Evolutionary conservation across 2,113 vertebrate species (phyloP).

Genomic region (Apteryx mantelli): DNA sequence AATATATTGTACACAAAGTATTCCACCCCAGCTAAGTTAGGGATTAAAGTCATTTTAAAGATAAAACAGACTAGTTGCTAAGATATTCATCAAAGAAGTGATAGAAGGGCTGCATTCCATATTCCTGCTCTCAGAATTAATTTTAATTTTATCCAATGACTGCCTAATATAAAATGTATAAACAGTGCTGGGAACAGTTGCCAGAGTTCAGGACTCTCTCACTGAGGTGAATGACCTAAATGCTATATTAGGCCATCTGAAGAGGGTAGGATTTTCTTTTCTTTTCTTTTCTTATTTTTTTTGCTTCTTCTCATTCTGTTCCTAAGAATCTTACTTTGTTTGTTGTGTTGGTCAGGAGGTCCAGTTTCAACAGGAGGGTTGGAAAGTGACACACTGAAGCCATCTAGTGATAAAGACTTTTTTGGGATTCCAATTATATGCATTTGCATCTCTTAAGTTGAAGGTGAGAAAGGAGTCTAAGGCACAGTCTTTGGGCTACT

Average conservation of each 20-base stretch:
- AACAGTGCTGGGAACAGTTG: neutral
- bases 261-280: rapidly evolving
- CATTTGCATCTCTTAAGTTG: neutral
- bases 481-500: neutral
- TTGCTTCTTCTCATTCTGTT: neutral
- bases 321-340: neutral
- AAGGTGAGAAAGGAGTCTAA: neutral
- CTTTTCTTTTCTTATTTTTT: neutral
- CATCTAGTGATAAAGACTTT: neutral
- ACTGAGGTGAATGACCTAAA: neutral
- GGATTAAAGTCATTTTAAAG: neutral
- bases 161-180: neutral
- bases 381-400: neutral
- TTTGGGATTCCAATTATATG: neutral
- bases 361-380: neutral
- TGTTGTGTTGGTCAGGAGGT: neutral
- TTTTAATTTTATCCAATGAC: slow-evolving; percentile 17
- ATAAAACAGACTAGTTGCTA: slow-evolving; percentile 47
- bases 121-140: neutral
- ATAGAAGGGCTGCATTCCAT: neutral
- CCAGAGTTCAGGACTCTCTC: neutral
- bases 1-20: neutral
- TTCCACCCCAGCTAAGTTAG: neutral
- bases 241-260: neutral
- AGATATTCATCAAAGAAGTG: slow-evolving; percentile 45